These are phyloP conservation scores for Aeoliscus strigatus DNA, from an alignment of 2,797 vertebrate genomes.

Conservation along the genomic window DNA sequence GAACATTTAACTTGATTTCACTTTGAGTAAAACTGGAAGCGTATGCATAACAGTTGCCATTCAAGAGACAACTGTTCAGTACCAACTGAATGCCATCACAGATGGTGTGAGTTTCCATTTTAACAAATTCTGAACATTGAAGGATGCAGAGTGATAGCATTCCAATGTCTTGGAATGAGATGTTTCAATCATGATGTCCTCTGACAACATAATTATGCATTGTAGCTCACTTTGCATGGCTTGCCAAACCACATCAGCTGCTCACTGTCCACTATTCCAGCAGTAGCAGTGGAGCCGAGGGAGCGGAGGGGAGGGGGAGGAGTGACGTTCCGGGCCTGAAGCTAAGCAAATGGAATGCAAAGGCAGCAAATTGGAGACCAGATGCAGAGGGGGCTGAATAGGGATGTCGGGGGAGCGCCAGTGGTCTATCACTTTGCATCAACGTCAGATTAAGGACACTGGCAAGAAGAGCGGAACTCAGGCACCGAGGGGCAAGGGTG, in stretches of 20 bases:
- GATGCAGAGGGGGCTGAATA: slow-evolving; percentile 34
- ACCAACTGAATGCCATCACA: slow-evolving; percentile 22
- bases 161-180: slow-evolving; percentile 38
- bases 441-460: slow-evolving; percentile 61
- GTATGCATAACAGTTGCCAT: background rate
- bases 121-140: slow-evolving; percentile 36
- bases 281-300: slow-evolving; percentile 22
- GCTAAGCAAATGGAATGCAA: slow-evolving; percentile 60
- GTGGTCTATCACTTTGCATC: slow-evolving; percentile 70
- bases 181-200: slow-evolving; percentile 57
- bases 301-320: background rate
- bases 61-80: slow-evolving; percentile 14
- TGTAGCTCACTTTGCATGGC: slow-evolving; percentile 55
- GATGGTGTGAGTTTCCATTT: slow-evolving; percentile 47
- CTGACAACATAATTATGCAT: slow-evolving; percentile 73
- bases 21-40: slow-evolving; percentile 5
- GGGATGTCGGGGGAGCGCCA: slow-evolving; percentile 59
- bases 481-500: slow-evolving; percentile 48
- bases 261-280: slow-evolving; percentile 47
- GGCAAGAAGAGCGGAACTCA: slow-evolving; percentile 40
- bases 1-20: slow-evolving; percentile 19
- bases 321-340: slow-evolving; percentile 38
- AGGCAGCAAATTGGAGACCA: slow-evolving; percentile 50
- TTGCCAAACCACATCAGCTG: slow-evolving; percentile 62
- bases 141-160: slow-evolving; percentile 35